Evolutionary conservation across 2,888 invertebrate species (phyloP), one percentile per base, ranked within the genome.

Genomic region (Cynaeus angustus): DNA sequence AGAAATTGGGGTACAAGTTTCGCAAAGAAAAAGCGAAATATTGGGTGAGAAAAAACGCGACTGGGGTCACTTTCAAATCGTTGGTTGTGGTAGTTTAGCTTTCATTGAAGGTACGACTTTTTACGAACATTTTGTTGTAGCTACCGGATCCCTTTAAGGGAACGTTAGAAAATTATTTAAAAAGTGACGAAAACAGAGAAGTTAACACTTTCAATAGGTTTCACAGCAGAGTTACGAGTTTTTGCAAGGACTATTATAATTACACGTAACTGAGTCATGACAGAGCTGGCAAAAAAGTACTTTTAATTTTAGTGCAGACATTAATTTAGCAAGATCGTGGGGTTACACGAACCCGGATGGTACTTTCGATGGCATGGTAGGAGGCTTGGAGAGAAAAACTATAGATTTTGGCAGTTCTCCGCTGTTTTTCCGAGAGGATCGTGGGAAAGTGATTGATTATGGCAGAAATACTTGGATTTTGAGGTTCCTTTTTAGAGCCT

Each of bases 141-240:
- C 66, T 82, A 48, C 81, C 81, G n/a, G 76, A 77, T 48, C 66
- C 72, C 3, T 81, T 78, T 70, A 64, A 76, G 16, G 78, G 78
- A 9, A 72, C 67, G 7, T 56, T 83, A 46, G 46, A 67, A 7
- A 77, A 81, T 30, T 82, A 82, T 70, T 64, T 82, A 33, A 46
- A 67, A 28, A 79, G 66, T 46, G 79, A 81, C 55, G 70, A 67
- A 38, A 38, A 81, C 45, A 72, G 75, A 13, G 74, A 79, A 64
- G 70, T 81, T 3, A 82, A 83, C 62, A 79, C 80, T 4, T 80
- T 82, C 61, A 81, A 82, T 64, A 65, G 82, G 68, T 82, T 81
- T 67, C 81, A 82, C 61, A 66, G 76, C 12, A 72, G 78, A 53
- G 43, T 82, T 7, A 65, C 81, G 64, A 64, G 74, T 37, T 76